These are phyloP conservation scores for Circaetus cinerascens DNA, from an alignment of 2,113 vertebrate species.

Conservation along the genomic window DNA sequence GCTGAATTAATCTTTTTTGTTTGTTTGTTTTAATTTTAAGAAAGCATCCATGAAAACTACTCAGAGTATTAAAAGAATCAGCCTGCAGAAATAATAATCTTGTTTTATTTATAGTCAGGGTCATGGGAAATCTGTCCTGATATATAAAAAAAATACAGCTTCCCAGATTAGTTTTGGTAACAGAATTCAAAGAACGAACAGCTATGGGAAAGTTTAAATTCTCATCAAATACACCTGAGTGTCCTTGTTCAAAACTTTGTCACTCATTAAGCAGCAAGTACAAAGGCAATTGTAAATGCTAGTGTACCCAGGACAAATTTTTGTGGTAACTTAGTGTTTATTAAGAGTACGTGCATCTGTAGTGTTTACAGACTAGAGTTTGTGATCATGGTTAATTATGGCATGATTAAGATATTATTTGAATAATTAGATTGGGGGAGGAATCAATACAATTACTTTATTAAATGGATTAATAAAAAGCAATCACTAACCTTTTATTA, in stretches of 20 bases:
- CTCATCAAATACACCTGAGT: slow-evolving; percentile 49
- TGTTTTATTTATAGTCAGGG: slow-evolving; percentile 56
- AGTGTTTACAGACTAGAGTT: background rate
- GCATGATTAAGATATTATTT: background rate
- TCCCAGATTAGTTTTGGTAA: slow-evolving; percentile 48
- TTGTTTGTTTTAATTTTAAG: background rate
- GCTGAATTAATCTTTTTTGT: background rate
- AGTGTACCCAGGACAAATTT: background rate
- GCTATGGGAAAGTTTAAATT: slow-evolving; percentile 56
- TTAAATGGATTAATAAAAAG: background rate
- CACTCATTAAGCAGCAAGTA: background rate
- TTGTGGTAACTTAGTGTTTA: background rate
- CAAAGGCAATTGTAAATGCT: background rate
- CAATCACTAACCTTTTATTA: background rate
- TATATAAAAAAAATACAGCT: background rate
- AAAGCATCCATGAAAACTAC: background rate
- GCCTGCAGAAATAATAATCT: slow-evolving; percentile 52
- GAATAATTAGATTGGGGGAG: background rate
- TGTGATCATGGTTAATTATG: background rate
- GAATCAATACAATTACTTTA: background rate
- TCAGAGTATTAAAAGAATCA: slow-evolving; percentile 3
- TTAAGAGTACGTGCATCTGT: fast-evolving
- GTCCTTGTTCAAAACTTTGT: background rate
- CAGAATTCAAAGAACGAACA: slow-evolving; percentile 44
- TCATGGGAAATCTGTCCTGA: slow-evolving; percentile 44